A percentile compares a stretch with the other conserved stretches of the same genome.
These are phyloP conservation scores for Mormyrus proboscirostris DNA, from an alignment of 2,797 vertebrate species.

Conservation along the genomic window DNA sequence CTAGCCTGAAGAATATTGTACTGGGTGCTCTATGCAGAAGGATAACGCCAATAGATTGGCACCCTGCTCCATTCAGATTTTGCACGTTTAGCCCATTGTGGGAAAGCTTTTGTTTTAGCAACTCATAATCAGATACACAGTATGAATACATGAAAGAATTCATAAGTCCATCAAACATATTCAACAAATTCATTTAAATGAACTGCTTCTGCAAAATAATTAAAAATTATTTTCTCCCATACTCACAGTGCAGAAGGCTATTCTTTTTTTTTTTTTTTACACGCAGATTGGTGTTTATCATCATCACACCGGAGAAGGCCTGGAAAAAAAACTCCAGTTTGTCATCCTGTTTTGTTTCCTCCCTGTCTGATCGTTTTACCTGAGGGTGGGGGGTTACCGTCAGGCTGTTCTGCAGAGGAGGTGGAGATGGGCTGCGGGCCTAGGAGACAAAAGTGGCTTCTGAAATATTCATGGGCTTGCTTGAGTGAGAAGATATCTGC, in stretches of 20 bases:
- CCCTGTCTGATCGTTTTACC: neutral
- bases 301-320: neutral
- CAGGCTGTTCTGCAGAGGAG: neutral
- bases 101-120: neutral
- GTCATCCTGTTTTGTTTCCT: neutral
- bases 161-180: neutral
- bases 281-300: neutral
- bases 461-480: slow-evolving; percentile 12
- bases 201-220: neutral
- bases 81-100: neutral
- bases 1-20: neutral
- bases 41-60: neutral
- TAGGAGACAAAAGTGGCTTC: neutral
- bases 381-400: neutral
- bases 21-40: neutral
- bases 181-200: neutral
- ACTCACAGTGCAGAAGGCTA: neutral
- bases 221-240: neutral
- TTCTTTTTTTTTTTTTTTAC: neutral
- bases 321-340: neutral
- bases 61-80: neutral
- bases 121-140: neutral
- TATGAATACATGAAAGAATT: neutral
- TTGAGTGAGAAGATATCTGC: slow-evolving; percentile 9
- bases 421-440: neutral